A percentile compares a stretch with the other conserved stretches of the same genome.
phyloP scores from a whole-genome alignment of 2,797 vertebrate genomes.

The Sus cebifrons region DNA sequence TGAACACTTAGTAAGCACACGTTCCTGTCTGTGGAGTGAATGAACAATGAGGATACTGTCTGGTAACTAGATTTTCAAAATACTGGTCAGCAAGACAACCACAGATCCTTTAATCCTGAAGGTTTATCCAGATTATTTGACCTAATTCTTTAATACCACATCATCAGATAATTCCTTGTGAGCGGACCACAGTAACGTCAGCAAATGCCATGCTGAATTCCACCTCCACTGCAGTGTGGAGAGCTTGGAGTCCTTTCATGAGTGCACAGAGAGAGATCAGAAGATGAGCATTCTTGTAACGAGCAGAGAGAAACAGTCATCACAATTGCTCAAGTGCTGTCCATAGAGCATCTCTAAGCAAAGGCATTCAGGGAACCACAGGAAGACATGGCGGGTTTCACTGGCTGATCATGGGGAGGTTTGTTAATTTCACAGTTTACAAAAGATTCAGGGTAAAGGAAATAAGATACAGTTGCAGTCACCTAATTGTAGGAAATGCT shows the following conservation, averaged over 20 bases:
- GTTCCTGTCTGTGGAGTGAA: neutral
- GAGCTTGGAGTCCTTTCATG: slow-evolving; percentile 80
- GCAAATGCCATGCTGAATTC: slow-evolving; percentile 77
- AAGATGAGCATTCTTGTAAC: slow-evolving; percentile 84
- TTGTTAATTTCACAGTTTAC: slow-evolving; percentile 81
- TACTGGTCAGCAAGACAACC: slow-evolving; percentile 80
- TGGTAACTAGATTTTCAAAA: slow-evolving; percentile 80
- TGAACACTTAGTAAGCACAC: neutral
- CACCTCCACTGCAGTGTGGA: slow-evolving; percentile 65
- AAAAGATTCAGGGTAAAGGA: slow-evolving; percentile 76
- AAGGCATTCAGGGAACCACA: slow-evolving; percentile 34
- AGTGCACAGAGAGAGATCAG: slow-evolving; percentile 74
- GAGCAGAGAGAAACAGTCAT: slow-evolving; percentile 80
- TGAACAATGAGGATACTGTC: neutral
- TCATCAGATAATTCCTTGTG: slow-evolving; percentile 85
- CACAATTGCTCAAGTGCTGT: slow-evolving; percentile 72
- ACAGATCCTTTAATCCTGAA: slow-evolving; percentile 80
- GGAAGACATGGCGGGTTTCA: slow-evolving; percentile 68
- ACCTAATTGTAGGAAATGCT: slow-evolving; percentile 55
- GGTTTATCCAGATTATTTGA: slow-evolving; percentile 87
- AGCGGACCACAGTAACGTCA: slow-evolving; percentile 72
- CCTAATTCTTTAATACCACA: slow-evolving; percentile 87
- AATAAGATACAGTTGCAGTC: slow-evolving; percentile 61
- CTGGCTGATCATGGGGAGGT: slow-evolving; percentile 74
- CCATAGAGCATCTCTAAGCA: slow-evolving; percentile 63